phyloP scores from a whole-genome alignment of 2,888 invertebrate genomes.

The Podotricha telesiphe region DNA sequence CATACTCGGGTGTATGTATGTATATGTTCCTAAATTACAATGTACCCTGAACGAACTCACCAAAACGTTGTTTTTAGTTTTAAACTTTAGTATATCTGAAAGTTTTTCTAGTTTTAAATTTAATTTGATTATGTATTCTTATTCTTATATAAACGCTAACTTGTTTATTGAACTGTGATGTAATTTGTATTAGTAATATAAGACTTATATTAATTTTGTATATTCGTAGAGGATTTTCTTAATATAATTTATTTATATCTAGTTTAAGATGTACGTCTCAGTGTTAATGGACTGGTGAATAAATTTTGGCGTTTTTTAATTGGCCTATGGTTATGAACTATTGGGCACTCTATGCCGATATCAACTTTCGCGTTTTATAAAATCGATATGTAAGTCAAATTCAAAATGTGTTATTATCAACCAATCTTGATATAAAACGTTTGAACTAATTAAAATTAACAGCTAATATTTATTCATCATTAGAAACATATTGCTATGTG shows the following conservation, averaged over 20 bases:
- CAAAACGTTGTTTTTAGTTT: slow-evolving; percentile 68
- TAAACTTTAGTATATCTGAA: slow-evolving; percentile 64
- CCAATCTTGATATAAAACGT: slow-evolving; percentile 23
- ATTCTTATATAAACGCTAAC: slow-evolving; percentile 67
- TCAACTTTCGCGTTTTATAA: slow-evolving; percentile 6
- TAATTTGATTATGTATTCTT: slow-evolving; percentile 76
- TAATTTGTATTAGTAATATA: slow-evolving; percentile 82
- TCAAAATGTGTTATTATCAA: not conserved
- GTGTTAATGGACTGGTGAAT: slow-evolving; percentile 54
- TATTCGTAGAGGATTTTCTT: slow-evolving; percentile 80
- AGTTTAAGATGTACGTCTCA: slow-evolving; percentile 67
- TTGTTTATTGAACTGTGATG: slow-evolving; percentile 84
- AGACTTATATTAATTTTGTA: slow-evolving; percentile 82
- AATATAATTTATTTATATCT: slow-evolving; percentile 81
- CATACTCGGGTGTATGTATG: slow-evolving; percentile 53
- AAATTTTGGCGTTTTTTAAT: slow-evolving; percentile 50
- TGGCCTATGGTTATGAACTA: slow-evolving; percentile 24
- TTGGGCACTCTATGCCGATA: slow-evolving; percentile 7
- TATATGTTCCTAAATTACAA: slow-evolving; percentile 77
- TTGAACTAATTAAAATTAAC: slow-evolving; percentile 29
- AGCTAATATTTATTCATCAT: slow-evolving; percentile 57
- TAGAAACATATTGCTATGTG: slow-evolving; percentile 52
- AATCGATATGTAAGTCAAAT: not conserved
- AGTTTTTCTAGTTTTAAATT: slow-evolving; percentile 58
- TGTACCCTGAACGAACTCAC: slow-evolving; percentile 71